Conservation (phyloP, 1,140 invertebrate genomes). For the Antheraea mylitta region DNA sequence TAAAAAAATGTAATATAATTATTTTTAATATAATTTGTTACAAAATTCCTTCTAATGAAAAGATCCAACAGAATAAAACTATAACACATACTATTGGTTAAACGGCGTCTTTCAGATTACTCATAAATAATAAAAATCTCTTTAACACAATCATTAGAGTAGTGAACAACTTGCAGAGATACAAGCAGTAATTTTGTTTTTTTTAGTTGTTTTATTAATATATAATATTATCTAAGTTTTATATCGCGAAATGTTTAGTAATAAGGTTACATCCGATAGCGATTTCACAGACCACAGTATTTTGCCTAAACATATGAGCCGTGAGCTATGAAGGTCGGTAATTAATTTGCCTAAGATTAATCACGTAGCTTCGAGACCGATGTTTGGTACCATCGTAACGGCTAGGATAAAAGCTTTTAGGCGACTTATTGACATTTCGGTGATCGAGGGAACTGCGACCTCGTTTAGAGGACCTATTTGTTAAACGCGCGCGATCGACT, state of each 20-base stretch:
- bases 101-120: too few relatives aligned
- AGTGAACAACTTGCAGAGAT: too few relatives aligned
- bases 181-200: too few relatives aligned
- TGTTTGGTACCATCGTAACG: constrained; percentile 11
- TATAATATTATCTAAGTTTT: not conserved
- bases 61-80: too few relatives aligned
- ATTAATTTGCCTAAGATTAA: constrained; percentile 53
- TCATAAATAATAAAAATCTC: too few relatives aligned
- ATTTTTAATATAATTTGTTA: too few relatives aligned
- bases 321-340: constrained; percentile 49
- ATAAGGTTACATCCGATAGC: not conserved
- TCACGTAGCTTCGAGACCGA: constrained; percentile 24
- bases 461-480: constrained; percentile 1
- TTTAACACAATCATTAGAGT: too few relatives aligned
- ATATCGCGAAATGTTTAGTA: not conserved
- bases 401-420: constrained; percentile 10
- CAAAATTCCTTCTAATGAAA: too few relatives aligned
- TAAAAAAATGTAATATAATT: too few relatives aligned
- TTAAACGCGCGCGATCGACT: not conserved
- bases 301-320: constrained; percentile 46
- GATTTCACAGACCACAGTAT: constrained; percentile 31
- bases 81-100: too few relatives aligned
- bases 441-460: not conserved
- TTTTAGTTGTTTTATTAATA: not conserved
- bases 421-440: constrained; percentile 10